Base-by-base conservation (phyloP, 2,888 invertebrate genomes). In the Ephialtes manifestator region DNA sequence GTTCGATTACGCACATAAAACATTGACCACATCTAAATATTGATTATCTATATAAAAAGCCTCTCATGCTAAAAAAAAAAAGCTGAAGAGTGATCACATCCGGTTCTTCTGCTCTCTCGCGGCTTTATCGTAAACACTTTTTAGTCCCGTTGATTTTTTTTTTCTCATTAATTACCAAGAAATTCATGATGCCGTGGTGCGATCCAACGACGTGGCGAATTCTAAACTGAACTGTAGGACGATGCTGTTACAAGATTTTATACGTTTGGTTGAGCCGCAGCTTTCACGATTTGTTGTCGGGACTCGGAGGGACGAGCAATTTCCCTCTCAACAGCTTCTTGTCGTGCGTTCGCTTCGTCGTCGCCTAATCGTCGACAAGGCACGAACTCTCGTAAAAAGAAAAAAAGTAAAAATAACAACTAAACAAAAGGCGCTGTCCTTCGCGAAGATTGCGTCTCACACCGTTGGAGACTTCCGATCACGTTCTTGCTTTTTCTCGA, bases 201-300 rank as follows among this genome's bases (percentile, higher is more conserved):
- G 55, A 75, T 77, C 35, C 39, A 71, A 70, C 74, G 76, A 35
- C 78, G 68, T 82, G 74, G 83, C 75, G 80, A 81, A 86, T 48
- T 76, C 75, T 65, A 80, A 87, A 93, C 92, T 92, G 90, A 90
- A 86, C 89, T 87, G 84, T 86, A 5, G 75, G 51, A 79, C 70
- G 58, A 81, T 8, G 65, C n/a, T 13, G 53, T 68, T 74, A 65
- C 67, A 82, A 85, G 85, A 89, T 93, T 93, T 92, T 93, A 93
- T 93, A 93, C 88, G 84, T 89, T 89, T 90, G 88, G 89, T 86
- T 89, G 88, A 87, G 88, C 88, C 89, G 87, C 89, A 89, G 90
- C 93, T 93, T 93, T 93, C 93, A 91, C 91, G 86, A 65, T 31
- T 74, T 28, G 76, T 20, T 48, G n/a, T 51, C 70, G 53, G 46